A percentile compares a stretch with the other conserved stretches of the same genome.
These are phyloP conservation scores for Alectoris magna DNA, from an alignment of 2,797 vertebrate species.

Conservation along the genomic window DNA sequence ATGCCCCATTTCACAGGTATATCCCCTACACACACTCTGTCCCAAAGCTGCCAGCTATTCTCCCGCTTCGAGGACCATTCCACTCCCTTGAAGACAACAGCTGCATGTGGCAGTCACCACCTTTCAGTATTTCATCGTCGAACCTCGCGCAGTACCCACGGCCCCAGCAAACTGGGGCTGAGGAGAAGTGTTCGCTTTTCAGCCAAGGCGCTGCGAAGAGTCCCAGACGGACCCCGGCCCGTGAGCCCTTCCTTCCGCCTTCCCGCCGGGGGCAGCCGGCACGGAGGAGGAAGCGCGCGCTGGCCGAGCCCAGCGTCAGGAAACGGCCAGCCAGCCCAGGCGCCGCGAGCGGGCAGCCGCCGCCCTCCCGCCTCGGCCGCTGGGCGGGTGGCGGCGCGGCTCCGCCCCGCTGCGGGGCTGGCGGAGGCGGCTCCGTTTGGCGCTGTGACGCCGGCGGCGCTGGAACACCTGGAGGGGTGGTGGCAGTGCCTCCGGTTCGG, in stretches of 20 bases:
- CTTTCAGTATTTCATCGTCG: background rate
- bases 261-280: rapidly evolving
- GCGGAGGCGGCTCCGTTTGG: background rate
- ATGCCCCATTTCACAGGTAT: too few relatives aligned
- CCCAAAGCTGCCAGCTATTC: background rate
- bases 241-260: rapidly evolving
- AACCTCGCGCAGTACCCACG: background rate
- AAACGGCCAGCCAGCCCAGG: rapidly evolving
- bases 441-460: conserved; percentile 54
- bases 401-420: conserved; percentile 41
- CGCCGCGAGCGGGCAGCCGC: rapidly evolving
- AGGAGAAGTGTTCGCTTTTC: background rate
- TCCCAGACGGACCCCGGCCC: rapidly evolving
- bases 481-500: background rate
- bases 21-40: background rate
- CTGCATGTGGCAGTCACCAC: background rate
- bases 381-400: background rate
- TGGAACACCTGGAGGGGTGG: conserved; percentile 48
- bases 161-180: background rate
- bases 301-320: rapidly evolving
- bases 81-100: background rate
- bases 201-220: rapidly evolving
- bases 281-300: rapidly evolving
- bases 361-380: background rate
- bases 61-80: background rate